Conservation (phyloP, 2,797 vertebrate genomes). For the Orestias chungarensis region DNA sequence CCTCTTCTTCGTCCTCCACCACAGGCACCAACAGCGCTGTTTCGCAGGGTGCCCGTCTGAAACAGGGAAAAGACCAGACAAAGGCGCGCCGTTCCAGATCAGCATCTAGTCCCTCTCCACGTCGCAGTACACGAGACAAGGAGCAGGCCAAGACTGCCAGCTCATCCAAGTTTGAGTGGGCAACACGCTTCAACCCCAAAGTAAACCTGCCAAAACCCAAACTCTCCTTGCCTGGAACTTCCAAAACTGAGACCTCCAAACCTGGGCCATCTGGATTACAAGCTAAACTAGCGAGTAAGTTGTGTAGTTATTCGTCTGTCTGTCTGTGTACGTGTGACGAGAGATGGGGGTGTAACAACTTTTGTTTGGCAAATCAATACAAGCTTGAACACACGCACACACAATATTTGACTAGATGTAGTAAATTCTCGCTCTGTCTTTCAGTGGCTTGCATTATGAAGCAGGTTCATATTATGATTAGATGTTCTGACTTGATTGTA, state of each 20-base stretch:
- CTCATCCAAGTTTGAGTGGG: slow-evolving; percentile 99
- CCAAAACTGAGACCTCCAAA: slow-evolving; percentile 98
- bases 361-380: background rate
- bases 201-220: slow-evolving; percentile 99
- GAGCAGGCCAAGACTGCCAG: slow-evolving; percentile 93
- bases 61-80: slow-evolving; percentile 99
- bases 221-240: slow-evolving; percentile 97
- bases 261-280: slow-evolving; percentile 99
- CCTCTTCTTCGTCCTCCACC: slow-evolving; percentile 96
- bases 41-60: slow-evolving; percentile 93
- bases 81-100: slow-evolving; percentile 96
- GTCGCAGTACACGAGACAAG: slow-evolving; percentile 94
- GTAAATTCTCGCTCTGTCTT: background rate
- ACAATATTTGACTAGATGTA: background rate
- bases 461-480: background rate
- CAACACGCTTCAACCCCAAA: slow-evolving; percentile 98
- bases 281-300: slow-evolving; percentile 99
- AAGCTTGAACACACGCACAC: background rate
- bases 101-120: slow-evolving; percentile 96
- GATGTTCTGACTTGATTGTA: background rate
- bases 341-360: background rate
- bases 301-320: background rate
- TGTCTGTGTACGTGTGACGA: background rate
- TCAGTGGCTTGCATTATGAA: background rate
- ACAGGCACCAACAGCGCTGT: slow-evolving; percentile 85